phyloP scores from a whole-genome alignment of 2,888 invertebrate genomes.

The Sarcophaga caerulescens region DNA sequence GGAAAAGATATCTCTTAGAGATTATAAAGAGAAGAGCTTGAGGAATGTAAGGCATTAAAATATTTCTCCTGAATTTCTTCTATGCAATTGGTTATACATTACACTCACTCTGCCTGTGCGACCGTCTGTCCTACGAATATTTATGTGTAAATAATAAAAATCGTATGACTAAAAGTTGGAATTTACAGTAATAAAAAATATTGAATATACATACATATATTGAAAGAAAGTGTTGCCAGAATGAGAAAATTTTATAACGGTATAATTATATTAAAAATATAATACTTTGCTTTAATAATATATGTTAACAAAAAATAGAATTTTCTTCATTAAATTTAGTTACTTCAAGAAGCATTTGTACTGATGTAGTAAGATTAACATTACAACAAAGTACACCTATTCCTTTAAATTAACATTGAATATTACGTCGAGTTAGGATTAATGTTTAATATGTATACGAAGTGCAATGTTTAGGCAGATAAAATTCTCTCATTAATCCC shows the following conservation, averaged over 20 bases:
- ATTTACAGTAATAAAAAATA: conserved; percentile 5
- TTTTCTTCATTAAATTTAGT: not conserved
- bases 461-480: not conserved
- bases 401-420: not conserved
- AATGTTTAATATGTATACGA: not conserved
- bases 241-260: not conserved
- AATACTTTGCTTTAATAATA: not conserved
- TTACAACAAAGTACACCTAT: not conserved
- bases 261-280: not conserved
- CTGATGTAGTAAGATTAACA: not conserved
- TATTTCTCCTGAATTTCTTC: too few species aligned
- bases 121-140: not conserved
- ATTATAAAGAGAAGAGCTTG: too few species aligned
- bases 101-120: too few species aligned
- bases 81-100: too few species aligned
- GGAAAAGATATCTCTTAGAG: too few species aligned
- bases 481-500: too few species aligned
- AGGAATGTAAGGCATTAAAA: too few species aligned
- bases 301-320: not conserved
- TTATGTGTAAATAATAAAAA: conserved; percentile 32
- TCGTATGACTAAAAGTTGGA: conserved; percentile 51
- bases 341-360: not conserved
- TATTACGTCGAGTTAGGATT: too few species aligned
- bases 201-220: not conserved
- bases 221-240: not conserved